Evolutionary conservation across 2,113 vertebrate genomes (phyloP).

Genomic region (Speoplatyrhinus poulsoni): DNA sequence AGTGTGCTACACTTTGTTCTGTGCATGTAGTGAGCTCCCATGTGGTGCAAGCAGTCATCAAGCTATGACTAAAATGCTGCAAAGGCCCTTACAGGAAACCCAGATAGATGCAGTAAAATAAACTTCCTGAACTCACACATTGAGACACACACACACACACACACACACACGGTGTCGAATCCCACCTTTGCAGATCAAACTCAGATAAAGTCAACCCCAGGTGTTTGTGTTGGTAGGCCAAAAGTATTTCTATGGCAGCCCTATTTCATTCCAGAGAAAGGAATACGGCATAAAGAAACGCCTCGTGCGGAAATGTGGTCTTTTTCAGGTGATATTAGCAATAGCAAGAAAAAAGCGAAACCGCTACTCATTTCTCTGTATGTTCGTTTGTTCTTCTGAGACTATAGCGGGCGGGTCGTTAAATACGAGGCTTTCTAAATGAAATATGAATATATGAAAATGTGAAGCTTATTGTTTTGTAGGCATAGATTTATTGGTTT

Average conservation of each 20-base stretch:
- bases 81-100: constrained; percentile 69
- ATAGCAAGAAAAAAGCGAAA: constrained; percentile 16
- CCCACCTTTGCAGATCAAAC: constrained; percentile 64
- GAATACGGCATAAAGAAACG: constrained; percentile 42
- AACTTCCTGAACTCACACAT: constrained; percentile 65
- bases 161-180: constrained; percentile 25
- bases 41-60: constrained; percentile 60
- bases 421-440: no score
- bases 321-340: constrained; percentile 49
- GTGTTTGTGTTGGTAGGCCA: constrained; percentile 59
- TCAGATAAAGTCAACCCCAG: constrained; percentile 63
- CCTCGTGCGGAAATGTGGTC: constrained; percentile 25
- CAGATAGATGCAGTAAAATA: constrained; percentile 58
- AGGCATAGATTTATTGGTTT: no score
- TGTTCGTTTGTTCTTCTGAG: background rate
- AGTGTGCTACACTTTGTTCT: constrained; percentile 54
- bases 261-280: constrained; percentile 48
- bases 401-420: background rate
- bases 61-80: constrained; percentile 55
- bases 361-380: background rate
- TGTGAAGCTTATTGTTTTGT: no score
- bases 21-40: constrained; percentile 54
- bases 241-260: constrained; percentile 25
- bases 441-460: no score
- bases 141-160: constrained; percentile 20